Conservation (phyloP, 2,113 vertebrate genomes). For the Bufo gargarizans region DNA sequence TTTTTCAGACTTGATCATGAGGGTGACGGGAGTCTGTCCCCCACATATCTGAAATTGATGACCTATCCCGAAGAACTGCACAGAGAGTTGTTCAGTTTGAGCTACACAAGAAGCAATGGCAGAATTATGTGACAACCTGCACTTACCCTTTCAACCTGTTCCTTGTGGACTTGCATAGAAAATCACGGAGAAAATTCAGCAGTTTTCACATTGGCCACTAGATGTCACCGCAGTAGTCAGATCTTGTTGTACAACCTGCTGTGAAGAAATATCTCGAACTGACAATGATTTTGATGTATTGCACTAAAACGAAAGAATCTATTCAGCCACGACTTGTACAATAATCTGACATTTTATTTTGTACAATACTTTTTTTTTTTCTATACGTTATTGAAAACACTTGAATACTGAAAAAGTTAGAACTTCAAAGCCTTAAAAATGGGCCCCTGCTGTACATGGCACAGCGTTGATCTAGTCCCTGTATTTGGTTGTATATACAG, state of each 20-base stretch:
- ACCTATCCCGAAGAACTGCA: no score
- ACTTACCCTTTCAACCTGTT: no score
- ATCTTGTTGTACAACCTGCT: not conserved
- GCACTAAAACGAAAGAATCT: not conserved
- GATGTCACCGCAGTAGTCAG: not conserved
- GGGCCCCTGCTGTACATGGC: constrained; percentile 88
- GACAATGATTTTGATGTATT: not conserved
- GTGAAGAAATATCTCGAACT: not conserved
- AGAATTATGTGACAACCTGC: no score
- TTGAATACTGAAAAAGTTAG: constrained; percentile 97
- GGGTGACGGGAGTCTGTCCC: no score
- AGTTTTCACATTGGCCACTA: not conserved
- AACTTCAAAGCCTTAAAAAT: constrained; percentile 96
- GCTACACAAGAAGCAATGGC: no score
- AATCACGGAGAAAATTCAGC: not conserved
- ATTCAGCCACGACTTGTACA: constrained; percentile 75
- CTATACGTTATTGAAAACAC: constrained; percentile 99
- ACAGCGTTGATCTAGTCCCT: constrained; percentile 86
- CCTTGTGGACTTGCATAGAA: no score
- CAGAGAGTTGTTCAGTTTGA: no score
- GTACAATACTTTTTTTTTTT: constrained; percentile 89
- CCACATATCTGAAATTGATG: no score
- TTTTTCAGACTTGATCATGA: no score
- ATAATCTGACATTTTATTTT: constrained; percentile 98
- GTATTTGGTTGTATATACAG: constrained; percentile 88